Base-by-base conservation (phyloP, 2,888 invertebrate species). In the Nipponacmea schrenckii region DNA sequence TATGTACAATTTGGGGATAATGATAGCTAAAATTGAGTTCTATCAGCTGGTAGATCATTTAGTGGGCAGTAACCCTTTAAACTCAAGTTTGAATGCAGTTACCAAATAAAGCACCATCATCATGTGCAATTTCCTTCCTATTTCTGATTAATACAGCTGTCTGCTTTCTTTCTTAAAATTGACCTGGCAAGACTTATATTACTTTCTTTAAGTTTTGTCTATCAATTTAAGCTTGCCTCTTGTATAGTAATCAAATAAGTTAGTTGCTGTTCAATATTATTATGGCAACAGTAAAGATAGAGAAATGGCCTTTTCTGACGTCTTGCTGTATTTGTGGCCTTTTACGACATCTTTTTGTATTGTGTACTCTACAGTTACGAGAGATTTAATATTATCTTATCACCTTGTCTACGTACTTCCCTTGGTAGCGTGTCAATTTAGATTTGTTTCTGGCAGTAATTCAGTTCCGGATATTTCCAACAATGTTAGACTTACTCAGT, bases 401-500 rank as follows among this genome's bases (percentile, higher is more conserved):
- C 20, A 24, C 10, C 56, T 56, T 56, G 24, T 56, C 56, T 56
- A 56, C 56, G 20, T 24, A 56, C 24, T 56, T 56, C 56, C 56
- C 56, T 7, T 56, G 20, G 20, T 56, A 56, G 56, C 56, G 56
- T 56, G 56, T 56, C 56, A 56, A 56, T 56, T 56, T 56, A 56
- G 56, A 56, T 56, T 56, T 56, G 56, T 56, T 56, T 56, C 56
- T 56, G 56, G 56, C 20, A 56, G 56, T 56, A 56, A 56, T 56
- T 56, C 24, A 56, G 56, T 56, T 56, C 56, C 56, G 56, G 56
- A 56, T 56, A 56, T 56, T 56, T 56, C 56, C 24, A 56, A 56
- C 56, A 56, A 56, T 56, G 56, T 56, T 56, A 56, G 56, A 56
- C 56, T 56, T 56, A 56, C 56, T 56, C 24, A 20, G 56, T 56